Percentiles rank a stretch among this genome's conserved stretches.
phyloP scores from a whole-genome alignment of 1,140 invertebrate species.

The Neodiprion fabricii region DNA sequence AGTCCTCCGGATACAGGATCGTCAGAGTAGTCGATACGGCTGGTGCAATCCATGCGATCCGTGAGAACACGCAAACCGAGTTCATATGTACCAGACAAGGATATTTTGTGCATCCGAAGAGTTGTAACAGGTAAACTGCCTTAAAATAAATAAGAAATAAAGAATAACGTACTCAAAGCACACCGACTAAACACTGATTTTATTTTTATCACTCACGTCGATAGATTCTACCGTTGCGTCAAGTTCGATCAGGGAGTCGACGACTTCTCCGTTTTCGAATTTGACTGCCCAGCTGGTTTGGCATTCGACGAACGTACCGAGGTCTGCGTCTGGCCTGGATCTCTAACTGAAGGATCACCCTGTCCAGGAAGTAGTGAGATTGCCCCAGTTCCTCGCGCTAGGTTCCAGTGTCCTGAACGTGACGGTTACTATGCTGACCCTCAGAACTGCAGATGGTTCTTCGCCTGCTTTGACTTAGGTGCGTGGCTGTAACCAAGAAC shows the following conservation, averaged over 20 bases:
- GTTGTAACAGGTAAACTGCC: constrained; percentile 68
- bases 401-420: constrained; percentile 70
- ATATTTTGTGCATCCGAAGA: constrained; percentile 80
- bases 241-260: constrained; percentile 78
- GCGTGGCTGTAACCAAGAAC: constrained; percentile 27
- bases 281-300: constrained; percentile 81
- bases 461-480: constrained; percentile 80
- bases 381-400: constrained; percentile 69
- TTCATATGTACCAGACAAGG: constrained; percentile 80
- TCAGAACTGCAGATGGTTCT: constrained; percentile 86
- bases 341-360: constrained; percentile 71
- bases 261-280: constrained; percentile 82
- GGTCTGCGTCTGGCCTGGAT: constrained; percentile 85
- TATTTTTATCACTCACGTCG: neutral
- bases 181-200: neutral
- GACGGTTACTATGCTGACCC: constrained; percentile 80
- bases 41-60: constrained; percentile 72
- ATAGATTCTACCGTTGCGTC: constrained; percentile 82
- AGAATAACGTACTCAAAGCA: neutral
- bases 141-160: constrained; percentile 18
- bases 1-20: constrained; percentile 75
- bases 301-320: constrained; percentile 81
- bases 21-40: constrained; percentile 75
- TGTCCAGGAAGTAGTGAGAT: constrained; percentile 80
- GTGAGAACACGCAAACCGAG: constrained; percentile 75